These are phyloP conservation scores for Phenganax stokvisi DNA, from an alignment of 92 coral and sea anemone genomes.

Conservation along the genomic window DNA sequence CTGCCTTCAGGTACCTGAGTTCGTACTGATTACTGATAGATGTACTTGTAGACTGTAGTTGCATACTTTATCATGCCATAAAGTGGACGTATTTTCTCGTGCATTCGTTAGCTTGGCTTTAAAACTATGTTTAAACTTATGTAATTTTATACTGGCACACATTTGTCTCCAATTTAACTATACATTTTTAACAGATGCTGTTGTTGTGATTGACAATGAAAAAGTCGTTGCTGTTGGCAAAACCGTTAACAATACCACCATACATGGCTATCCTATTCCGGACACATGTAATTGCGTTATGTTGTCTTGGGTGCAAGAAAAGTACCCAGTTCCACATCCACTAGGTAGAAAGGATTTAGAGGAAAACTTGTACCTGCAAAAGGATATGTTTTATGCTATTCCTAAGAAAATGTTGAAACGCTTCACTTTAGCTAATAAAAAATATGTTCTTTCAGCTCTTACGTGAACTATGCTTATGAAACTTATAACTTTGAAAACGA, in stretches of 20 bases:
- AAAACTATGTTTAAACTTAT: background rate
- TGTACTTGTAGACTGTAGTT: background rate
- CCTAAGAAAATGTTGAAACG: constrained; percentile 6
- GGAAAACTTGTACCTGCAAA: constrained; percentile 1
- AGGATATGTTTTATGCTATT: constrained; percentile 1
- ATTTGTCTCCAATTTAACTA: background rate
- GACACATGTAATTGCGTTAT: constrained; percentile 5
- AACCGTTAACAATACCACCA: background rate
- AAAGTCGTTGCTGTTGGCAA: background rate
- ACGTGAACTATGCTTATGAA: background rate
- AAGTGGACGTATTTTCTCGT: constrained; percentile 3
- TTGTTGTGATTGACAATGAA: background rate
- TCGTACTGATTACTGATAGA: too few relatives aligned
- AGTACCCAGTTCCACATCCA: background rate
- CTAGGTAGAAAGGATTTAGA: constrained; percentile 6
- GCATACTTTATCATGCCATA: background rate
- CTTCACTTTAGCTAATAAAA: background rate
- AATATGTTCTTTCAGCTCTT: background rate
- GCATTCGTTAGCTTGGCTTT: background rate
- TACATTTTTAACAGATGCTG: background rate
- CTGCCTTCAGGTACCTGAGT: background rate
- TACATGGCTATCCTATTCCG: constrained; percentile 7
- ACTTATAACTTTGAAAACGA: background rate
- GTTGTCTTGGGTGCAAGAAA: constrained; percentile 9
- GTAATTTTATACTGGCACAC: background rate